phyloP scores from a whole-genome alignment of 1,140 invertebrate species.

The Pteromalus puparum region DNA sequence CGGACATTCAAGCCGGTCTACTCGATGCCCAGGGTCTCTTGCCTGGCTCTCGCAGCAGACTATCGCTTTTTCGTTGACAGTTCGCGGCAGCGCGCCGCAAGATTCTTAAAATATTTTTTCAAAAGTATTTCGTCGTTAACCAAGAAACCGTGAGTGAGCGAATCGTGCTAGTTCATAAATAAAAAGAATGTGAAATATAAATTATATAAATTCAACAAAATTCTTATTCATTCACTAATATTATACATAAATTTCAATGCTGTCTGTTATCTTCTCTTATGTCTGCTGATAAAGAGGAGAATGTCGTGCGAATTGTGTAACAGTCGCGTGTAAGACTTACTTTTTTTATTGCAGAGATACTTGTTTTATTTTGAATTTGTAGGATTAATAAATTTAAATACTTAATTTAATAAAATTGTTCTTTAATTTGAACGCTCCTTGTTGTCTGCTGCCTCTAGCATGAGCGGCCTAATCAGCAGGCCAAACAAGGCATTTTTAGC shows the following conservation, averaged over 20 bases:
- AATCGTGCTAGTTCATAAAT: not conserved
- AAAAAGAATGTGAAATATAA: slow-evolving; percentile 22
- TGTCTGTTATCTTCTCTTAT: slow-evolving; percentile 36
- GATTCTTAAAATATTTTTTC: slow-evolving; percentile 36
- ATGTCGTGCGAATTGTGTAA: not conserved
- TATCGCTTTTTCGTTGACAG: slow-evolving; percentile 72
- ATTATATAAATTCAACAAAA: not conserved
- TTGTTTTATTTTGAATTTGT: slow-evolving; percentile 21
- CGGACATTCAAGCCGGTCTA: slow-evolving; percentile 81
- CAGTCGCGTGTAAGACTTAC: not conserved
- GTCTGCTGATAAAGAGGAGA: not conserved
- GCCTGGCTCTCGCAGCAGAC: slow-evolving; percentile 67
- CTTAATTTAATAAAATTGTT: slow-evolving; percentile 31
- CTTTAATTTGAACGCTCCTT: not conserved
- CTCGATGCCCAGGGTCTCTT: slow-evolving; percentile 68
- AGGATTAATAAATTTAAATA: not conserved
- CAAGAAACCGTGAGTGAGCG: slow-evolving; percentile 17
- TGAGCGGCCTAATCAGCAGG: too few relatives aligned
- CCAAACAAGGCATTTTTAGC: too few relatives aligned
- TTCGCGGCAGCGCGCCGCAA: slow-evolving; percentile 9
- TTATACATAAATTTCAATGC: not conserved
- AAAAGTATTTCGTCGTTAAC: slow-evolving; percentile 33
- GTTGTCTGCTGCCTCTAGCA: not conserved
- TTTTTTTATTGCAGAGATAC: not conserved
- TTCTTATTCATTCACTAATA: not conserved